Evolutionary conservation across 1,140 invertebrate species (phyloP).

Genomic region (Ooceraea biroi): DNA sequence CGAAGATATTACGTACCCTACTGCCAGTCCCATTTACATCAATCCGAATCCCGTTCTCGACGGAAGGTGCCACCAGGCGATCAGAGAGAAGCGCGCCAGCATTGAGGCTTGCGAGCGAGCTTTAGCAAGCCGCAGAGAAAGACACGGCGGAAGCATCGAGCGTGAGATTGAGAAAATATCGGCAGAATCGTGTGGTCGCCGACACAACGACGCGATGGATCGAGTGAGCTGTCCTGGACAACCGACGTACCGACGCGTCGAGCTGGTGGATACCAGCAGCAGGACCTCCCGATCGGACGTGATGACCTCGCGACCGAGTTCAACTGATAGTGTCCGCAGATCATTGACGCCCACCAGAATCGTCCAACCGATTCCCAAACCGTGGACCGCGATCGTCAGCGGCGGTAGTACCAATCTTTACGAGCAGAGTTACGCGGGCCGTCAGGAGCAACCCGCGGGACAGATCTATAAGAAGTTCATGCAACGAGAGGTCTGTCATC

Average conservation of each 20-base stretch:
- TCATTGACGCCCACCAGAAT: constrained; percentile 84
- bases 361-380: constrained; percentile 82
- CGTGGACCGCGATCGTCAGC: constrained; percentile 84
- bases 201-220: constrained; percentile 77
- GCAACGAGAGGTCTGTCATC: constrained; percentile 76
- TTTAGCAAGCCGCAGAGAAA: constrained; percentile 37
- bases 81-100: constrained; percentile 77
- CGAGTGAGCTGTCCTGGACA: constrained; percentile 79
- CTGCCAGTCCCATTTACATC: constrained; percentile 84
- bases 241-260: constrained; percentile 79
- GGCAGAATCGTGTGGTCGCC: constrained; percentile 15
- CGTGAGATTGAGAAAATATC: constrained; percentile 62
- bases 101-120: constrained; percentile 74
- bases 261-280: constrained; percentile 72
- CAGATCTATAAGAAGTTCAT: constrained; percentile 76
- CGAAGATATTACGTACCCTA: constrained; percentile 84
- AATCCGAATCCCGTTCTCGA: constrained; percentile 82
- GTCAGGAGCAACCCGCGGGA: constrained; percentile 62
- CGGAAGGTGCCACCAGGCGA: constrained; percentile 69
- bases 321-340: constrained; percentile 81
- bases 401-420: constrained; percentile 76
- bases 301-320: constrained; percentile 78
- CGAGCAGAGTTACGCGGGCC: constrained; percentile 71
- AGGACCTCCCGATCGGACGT: constrained; percentile 73
- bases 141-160: constrained; percentile 54